Evolutionary conservation across 2,113 vertebrate species (phyloP), one percentile per base, ranked within the genome.

Genomic region (Coracopsis vasa): DNA sequence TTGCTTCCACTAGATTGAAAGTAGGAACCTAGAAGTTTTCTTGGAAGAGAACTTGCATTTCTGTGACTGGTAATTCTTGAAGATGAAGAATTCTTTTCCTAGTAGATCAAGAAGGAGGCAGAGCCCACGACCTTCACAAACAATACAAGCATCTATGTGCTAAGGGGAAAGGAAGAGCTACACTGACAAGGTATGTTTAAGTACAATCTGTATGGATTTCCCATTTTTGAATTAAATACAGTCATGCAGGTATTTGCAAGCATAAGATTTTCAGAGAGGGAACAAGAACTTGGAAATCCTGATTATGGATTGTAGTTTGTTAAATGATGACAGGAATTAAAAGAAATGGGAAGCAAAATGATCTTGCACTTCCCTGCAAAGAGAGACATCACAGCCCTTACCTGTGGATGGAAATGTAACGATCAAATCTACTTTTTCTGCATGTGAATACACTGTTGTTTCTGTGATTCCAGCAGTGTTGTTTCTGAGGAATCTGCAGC

Each of bases 151-250:
- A 81, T 81, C 77, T 72, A 74, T 23, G 45, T 86, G 48, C 77
- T 86, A 89, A 92, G 50, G 87, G 54, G 51, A 91, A 78, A 91
- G 79, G 92, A 94, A 94, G 84, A 90, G 16, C 65, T 54, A 85
- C 94, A 60, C n/a, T 87, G 61, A 75, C 51, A 85, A 92, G 90
- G 94, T 97, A 97, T 87, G 92, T 92, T 82, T 78, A 74, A 88
- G 69, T 89, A n/a, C 50, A 78, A 64, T 50, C 65, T 91, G 9
- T 79, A 27, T 73, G 56, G 73, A 75, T 90, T 91, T 91, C 31
- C 48, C 66, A 39, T 16, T 71, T 70, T 65, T 53, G 67, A 73
- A 37, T 47, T 95, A 87, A 87, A 39, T 58, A 74, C 1, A 6
- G 65, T 81, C 74, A 33, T 67, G 45, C 58, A 81, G 65, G n/a